Evolutionary conservation across 2,888 invertebrate species (phyloP), one percentile per base, ranked within the genome.

Genomic region (Sicus ferrugineus): DNA sequence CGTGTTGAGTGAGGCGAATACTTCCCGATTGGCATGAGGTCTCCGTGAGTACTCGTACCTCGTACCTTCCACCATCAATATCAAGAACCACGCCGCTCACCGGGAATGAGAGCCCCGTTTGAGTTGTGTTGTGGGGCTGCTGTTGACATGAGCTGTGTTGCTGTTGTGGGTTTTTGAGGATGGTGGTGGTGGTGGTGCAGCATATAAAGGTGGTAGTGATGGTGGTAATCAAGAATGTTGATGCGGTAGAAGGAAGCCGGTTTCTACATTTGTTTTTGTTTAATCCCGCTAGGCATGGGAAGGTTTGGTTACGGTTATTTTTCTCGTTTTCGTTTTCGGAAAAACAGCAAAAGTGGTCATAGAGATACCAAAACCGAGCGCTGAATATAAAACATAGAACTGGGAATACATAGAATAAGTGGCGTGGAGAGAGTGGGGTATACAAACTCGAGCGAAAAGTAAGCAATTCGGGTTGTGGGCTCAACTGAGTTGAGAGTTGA

Each of bases 401-500:
- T 14, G 11, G 23, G 14, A 16, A 54, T 4, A 54, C 11, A 54
- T 11, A 23, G 26, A 54, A 7, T 5, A 23, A 26, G 28, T 23
- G 26, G 23, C 14, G 28, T 6, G 52, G 19, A 4, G 6, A 3
- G 52, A 52, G 26, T 14, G 26, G 23, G 14, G 54, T 14, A 3
- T 23, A 28, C 26, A 54, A 54, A 42, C 42, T 42, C 42, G 4
- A 42, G 42, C 5, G 42, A 42, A 42, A 42, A 42, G 14, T 34
- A 9, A 14, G 9, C 14, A 9, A 7, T 34, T 46, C 38, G 5
- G 38, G 5, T 46, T 46, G 19, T 23, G 50, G 50, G 21, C 23
- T 21, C 72, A 69, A 69, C 72, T 70, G 69, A 67, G 70, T 70
- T 69, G 64, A 72, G 66, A 72, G 71, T 72, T 16, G 72, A 73